phyloP scores from a whole-genome alignment of 2,797 vertebrate genomes.

The Vultur gryphus region DNA sequence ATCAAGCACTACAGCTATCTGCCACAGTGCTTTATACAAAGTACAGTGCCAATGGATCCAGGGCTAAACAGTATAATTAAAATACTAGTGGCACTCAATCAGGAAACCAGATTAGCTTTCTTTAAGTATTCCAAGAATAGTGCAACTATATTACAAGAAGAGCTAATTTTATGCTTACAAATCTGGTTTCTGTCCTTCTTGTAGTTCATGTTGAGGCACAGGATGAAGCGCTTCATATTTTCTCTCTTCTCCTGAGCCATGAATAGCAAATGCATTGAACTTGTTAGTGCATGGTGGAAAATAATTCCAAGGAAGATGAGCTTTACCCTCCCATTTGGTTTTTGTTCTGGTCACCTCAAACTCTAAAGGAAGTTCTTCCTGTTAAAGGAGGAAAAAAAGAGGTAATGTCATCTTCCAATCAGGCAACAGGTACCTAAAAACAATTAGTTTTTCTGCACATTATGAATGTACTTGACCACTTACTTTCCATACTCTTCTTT shows the following conservation, averaged over 20 bases:
- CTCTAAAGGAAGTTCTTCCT: slow-evolving; percentile 69
- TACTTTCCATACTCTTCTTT: slow-evolving; percentile 84
- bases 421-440: not conserved
- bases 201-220: slow-evolving; percentile 58
- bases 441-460: not conserved
- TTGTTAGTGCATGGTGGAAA: slow-evolving; percentile 70
- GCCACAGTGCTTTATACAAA: not conserved
- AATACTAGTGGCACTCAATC: not conserved
- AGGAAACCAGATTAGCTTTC: not conserved
- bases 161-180: slow-evolving; percentile 71
- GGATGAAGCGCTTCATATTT: slow-evolving; percentile 75
- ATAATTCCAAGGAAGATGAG: slow-evolving; percentile 74
- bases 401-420: not conserved
- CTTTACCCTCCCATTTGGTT: slow-evolving; percentile 69
- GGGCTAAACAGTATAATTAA: not conserved
- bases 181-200: slow-evolving; percentile 72
- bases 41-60: not conserved
- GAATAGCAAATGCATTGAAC: slow-evolving; percentile 78
- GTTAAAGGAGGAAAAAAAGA: not conserved
- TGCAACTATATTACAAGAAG: not conserved
- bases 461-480: slow-evolving; percentile 7
- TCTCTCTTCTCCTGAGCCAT: slow-evolving; percentile 68
- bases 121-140: not conserved
- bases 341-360: slow-evolving; percentile 62
- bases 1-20: not conserved